Percentiles rank a stretch among this genome's conserved stretches.
phyloP scores from a whole-genome alignment of 2,888 invertebrate genomes.

The Sesamia inferens region DNA sequence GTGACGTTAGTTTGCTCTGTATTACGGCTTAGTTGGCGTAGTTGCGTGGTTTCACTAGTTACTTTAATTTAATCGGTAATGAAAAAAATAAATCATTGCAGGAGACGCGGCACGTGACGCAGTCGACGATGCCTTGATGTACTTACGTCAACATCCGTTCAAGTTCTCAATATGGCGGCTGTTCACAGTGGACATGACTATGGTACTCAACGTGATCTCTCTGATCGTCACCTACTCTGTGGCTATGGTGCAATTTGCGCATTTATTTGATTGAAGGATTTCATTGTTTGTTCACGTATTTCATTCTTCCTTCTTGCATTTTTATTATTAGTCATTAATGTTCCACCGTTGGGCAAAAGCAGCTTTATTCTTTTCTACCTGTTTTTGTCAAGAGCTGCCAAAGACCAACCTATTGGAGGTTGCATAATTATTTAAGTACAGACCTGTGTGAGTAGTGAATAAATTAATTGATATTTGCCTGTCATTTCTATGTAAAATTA shows the following conservation, averaged over 20 bases:
- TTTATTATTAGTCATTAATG: not conserved
- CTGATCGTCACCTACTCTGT: conserved; percentile 14
- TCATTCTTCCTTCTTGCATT: not conserved
- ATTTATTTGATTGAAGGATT: conserved; percentile 18
- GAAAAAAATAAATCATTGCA: conserved; percentile 8
- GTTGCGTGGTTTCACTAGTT: too few species aligned
- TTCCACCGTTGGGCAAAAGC: too few species aligned
- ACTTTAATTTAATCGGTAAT: not conserved
- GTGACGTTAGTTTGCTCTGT: too few species aligned
- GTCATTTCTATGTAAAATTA: too few species aligned
- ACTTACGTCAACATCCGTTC: conserved; percentile 19
- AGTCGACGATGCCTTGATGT: conserved; percentile 8
- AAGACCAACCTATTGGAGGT: not conserved
- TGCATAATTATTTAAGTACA: too few species aligned
- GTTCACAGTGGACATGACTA: conserved; percentile 10
- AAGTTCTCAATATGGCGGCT: conserved; percentile 38
- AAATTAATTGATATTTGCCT: too few species aligned
- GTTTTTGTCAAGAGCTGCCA: not conserved
- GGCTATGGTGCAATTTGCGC: conserved; percentile 32
- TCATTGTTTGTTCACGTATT: too few species aligned
- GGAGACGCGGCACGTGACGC: not conserved
- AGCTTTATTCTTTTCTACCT: not conserved
- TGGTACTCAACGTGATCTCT: conserved; percentile 16
- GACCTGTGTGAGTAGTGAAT: too few species aligned
- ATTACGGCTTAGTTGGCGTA: too few species aligned